Base-by-base conservation (phyloP, 2,113 vertebrate genomes). In the Prochilodus magdalenae region DNA sequence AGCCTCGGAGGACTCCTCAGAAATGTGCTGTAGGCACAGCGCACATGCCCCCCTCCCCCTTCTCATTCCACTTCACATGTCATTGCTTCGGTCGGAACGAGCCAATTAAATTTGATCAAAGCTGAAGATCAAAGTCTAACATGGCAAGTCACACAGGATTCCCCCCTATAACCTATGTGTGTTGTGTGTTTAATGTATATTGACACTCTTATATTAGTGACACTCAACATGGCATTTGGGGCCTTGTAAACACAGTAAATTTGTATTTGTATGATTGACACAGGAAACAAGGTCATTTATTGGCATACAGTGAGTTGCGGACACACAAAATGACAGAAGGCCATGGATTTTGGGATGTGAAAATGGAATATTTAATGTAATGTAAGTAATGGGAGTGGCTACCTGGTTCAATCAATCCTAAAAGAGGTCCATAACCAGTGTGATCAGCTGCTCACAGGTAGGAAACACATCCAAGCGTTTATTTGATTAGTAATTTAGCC, bases 1-100 rank as follows among this genome's bases (percentile, higher is more conserved):
- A 86, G 86, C 88, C 91, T 88, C 87, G 0, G 75, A 86, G 87
- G 89, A 86, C 75, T 75, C 83, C 84, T 90, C 73, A 87, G 90
- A 91, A 93, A 92, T 91, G 90, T 82, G 81, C 86, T 89, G 83
- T 83, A 76, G 77, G 88, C 73, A 14, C 73, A 75, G 55, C 49
- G 55, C 77, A 79, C 55, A 79, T 79, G 51, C 16, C 27, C 76
- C 65, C 65, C 16, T 7, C 24, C 18, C 72, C 51, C 20, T 15
- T 84, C 86, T 86, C 74, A 88, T 89, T 91, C 84, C 87, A 88
- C 88, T 87, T 89, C 85, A 82, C 88, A 87, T 90, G 84, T 89
- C 83, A 59, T 86, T 86, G 76, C 72, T 59, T 73, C 20, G 74
- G 80, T 66, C 4, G 66, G 77, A 53, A n/a, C 49, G 30, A 71